Conservation (phyloP, 2,113 vertebrate genomes). For the Patagioenas fasciata region DNA sequence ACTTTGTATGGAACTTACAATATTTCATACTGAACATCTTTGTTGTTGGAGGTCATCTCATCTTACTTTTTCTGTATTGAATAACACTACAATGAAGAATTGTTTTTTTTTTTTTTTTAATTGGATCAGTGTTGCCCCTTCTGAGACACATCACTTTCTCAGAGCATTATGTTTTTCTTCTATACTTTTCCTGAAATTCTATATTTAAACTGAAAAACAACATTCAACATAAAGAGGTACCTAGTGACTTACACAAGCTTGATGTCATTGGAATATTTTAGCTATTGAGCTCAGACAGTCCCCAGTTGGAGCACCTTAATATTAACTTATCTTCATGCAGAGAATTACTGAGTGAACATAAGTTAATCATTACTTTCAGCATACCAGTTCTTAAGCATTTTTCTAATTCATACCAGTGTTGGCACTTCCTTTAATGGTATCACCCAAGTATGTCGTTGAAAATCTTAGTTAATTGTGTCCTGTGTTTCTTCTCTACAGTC, state of each 20-base stretch:
- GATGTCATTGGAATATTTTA: neutral
- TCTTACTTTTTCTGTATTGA: neutral
- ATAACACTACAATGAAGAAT: neutral
- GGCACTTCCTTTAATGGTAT: neutral
- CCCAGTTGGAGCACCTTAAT: neutral
- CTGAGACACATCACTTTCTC: neutral
- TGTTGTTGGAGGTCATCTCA: neutral
- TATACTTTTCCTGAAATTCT: neutral
- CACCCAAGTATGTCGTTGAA: neutral
- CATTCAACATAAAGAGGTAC: neutral
- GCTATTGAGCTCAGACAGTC: neutral
- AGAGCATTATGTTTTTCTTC: neutral
- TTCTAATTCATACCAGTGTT: neutral
- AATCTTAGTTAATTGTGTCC: neutral
- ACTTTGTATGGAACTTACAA: neutral
- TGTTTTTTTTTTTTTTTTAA: too few species aligned
- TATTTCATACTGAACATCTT: neutral
- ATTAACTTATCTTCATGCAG: neutral
- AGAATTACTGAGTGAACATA: neutral
- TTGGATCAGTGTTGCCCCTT: neutral
- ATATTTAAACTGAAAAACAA: neutral
- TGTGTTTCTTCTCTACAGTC: neutral
- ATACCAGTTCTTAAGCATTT: neutral
- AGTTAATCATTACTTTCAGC: neutral
- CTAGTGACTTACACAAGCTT: neutral